These are phyloP conservation scores for Epinotia bilunana DNA, from an alignment of 2,888 invertebrate genomes.

Conservation along the genomic window DNA sequence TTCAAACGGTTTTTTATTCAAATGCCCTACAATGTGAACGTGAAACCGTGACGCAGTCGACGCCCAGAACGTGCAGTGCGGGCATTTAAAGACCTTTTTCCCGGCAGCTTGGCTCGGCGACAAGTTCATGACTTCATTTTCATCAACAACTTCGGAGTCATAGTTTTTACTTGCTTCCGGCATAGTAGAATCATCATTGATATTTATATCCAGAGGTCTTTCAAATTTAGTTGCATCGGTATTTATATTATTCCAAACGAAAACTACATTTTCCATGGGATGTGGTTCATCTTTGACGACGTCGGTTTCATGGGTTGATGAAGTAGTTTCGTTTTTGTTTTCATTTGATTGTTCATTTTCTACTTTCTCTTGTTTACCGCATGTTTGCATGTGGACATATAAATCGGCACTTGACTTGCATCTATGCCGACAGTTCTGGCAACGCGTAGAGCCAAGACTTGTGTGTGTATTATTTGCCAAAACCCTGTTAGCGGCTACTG, in stretches of 20 bases:
- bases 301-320: slow-evolving; percentile 67
- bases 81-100: slow-evolving; percentile 95
- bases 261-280: slow-evolving; percentile 92
- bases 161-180: slow-evolving; percentile 68
- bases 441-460: slow-evolving; percentile 89
- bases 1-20: slow-evolving; percentile 97
- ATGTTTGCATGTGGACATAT: slow-evolving; percentile 89
- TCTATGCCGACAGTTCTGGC: slow-evolving; percentile 93
- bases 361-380: slow-evolving; percentile 79
- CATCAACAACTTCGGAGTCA: slow-evolving; percentile 72
- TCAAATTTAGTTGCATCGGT: slow-evolving; percentile 71
- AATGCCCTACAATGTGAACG: slow-evolving; percentile 96
- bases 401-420: slow-evolving; percentile 94
- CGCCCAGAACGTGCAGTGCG: slow-evolving; percentile 96
- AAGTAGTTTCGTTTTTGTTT: slow-evolving; percentile 65
- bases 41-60: slow-evolving; percentile 96
- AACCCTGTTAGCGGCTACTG: slow-evolving; percentile 74
- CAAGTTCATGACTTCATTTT: slow-evolving; percentile 85
- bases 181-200: slow-evolving; percentile 77
- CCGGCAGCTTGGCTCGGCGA: slow-evolving; percentile 86
- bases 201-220: slow-evolving; percentile 74
- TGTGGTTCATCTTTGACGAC: slow-evolving; percentile 78
- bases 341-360: slow-evolving; percentile 64
- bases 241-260: slow-evolving; percentile 91
- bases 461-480: slow-evolving; percentile 71